phyloP scores from a whole-genome alignment of 2,113 vertebrate genomes.

The Bubo blakistoni region DNA sequence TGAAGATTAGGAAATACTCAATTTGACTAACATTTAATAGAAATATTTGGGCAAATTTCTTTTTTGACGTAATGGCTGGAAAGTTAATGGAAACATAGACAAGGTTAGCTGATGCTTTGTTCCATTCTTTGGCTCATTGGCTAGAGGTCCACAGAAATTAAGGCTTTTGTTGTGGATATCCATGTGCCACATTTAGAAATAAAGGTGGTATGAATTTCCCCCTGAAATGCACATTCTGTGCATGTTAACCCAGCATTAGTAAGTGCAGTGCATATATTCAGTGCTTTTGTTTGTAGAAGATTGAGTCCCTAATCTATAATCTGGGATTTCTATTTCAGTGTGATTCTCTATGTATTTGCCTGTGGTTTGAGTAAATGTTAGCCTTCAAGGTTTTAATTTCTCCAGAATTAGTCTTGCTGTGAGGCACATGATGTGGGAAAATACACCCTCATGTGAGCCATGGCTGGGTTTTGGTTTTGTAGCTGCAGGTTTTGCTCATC shows the following conservation, averaged over 20 bases:
- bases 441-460: fast-evolving
- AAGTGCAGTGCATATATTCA: not conserved
- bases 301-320: not conserved
- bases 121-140: not conserved
- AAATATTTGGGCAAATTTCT: not conserved
- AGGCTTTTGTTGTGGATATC: not conserved
- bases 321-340: not conserved
- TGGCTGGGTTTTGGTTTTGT: not conserved
- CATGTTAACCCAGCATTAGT: not conserved
- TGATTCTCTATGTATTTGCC: not conserved
- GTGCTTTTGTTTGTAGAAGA: not conserved
- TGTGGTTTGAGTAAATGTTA: not conserved
- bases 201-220: not conserved
- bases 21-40: not conserved
- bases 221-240: not conserved
- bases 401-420: not conserved
- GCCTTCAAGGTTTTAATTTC: not conserved
- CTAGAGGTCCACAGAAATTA: not conserved
- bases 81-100: not conserved
- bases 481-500: not conserved
- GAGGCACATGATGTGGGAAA: not conserved
- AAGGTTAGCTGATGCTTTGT: not conserved
- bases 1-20: not conserved
- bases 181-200: not conserved
- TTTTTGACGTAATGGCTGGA: not conserved